Evolutionary conservation across 2,888 invertebrate genomes (phyloP).

Genomic region (Oscheius sp.): DNA sequence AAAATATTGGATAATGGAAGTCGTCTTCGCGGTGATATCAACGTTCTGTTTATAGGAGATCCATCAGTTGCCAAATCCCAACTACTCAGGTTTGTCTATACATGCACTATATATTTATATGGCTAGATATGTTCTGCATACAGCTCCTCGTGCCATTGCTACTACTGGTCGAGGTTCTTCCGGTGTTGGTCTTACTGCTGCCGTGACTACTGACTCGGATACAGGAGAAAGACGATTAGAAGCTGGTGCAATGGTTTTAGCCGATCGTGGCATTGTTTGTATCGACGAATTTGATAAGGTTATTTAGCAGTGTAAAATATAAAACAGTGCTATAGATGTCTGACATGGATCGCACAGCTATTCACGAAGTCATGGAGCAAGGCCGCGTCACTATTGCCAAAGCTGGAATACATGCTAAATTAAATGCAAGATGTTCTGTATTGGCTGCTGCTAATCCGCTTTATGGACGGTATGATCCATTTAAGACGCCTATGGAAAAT

Average conservation of each 20-base stretch:
- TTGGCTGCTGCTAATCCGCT: slow-evolving; percentile 99
- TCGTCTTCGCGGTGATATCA: slow-evolving; percentile 88
- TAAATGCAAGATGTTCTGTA: slow-evolving; percentile 96
- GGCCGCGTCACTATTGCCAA: slow-evolving; percentile 95
- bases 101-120: not conserved
- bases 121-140: slow-evolving; percentile 87
- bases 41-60: slow-evolving; percentile 93
- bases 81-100: slow-evolving; percentile 74
- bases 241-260: slow-evolving; percentile 99
- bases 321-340: slow-evolving; percentile 84
- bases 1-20: slow-evolving; percentile 88
- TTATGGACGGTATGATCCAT: slow-evolving; percentile 97
- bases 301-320: not conserved
- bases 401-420: slow-evolving; percentile 92
- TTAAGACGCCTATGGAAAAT: slow-evolving; percentile 99
- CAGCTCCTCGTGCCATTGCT: slow-evolving; percentile 93
- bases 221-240: slow-evolving; percentile 77
- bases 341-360: slow-evolving; percentile 97
- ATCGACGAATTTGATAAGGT: slow-evolving; percentile 91
- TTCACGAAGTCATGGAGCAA: slow-evolving; percentile 99
- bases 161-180: slow-evolving; percentile 98
- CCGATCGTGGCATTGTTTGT: slow-evolving; percentile 96
- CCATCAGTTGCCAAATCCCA: slow-evolving; percentile 99
- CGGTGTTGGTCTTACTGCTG: slow-evolving; percentile 97
- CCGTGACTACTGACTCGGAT: slow-evolving; percentile 94